phyloP scores from a whole-genome alignment of 2,797 vertebrate species.

The Limosa lapponica region DNA sequence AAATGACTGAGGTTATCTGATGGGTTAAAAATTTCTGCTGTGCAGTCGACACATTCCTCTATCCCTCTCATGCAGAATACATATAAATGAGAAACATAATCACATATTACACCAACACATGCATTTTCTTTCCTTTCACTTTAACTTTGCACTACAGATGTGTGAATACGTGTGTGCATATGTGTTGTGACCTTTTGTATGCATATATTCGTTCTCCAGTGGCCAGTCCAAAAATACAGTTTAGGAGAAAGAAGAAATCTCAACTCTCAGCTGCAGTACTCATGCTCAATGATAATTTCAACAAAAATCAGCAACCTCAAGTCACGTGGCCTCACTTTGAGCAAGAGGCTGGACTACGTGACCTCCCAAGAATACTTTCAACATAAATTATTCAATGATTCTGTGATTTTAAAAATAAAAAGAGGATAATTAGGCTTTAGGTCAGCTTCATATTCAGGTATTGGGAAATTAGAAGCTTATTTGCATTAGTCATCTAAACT shows the following conservation, averaged over 20 bases:
- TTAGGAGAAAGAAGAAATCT: not conserved
- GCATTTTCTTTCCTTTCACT: not conserved
- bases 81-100: not conserved
- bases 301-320: not conserved
- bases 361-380: not conserved
- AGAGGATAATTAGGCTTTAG: not conserved
- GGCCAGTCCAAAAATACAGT: not conserved
- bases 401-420: not conserved
- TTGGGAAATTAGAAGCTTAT: not conserved
- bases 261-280: not conserved
- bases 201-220: rapidly evolving
- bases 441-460: not conserved
- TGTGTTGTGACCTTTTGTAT: not conserved
- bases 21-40: not conserved
- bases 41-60: not conserved
- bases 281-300: not conserved
- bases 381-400: not conserved
- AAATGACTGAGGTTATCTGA: not conserved
- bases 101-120: not conserved
- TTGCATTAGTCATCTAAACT: not conserved
- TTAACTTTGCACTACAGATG: not conserved
- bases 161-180: rapidly evolving
- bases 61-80: not conserved
- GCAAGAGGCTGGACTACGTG: not conserved
- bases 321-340: not conserved